A percentile compares a stretch with the other conserved stretches of the same genome.
Conservation (phyloP, 2,888 invertebrate genomes). For the Chrysolina americana region DNA sequence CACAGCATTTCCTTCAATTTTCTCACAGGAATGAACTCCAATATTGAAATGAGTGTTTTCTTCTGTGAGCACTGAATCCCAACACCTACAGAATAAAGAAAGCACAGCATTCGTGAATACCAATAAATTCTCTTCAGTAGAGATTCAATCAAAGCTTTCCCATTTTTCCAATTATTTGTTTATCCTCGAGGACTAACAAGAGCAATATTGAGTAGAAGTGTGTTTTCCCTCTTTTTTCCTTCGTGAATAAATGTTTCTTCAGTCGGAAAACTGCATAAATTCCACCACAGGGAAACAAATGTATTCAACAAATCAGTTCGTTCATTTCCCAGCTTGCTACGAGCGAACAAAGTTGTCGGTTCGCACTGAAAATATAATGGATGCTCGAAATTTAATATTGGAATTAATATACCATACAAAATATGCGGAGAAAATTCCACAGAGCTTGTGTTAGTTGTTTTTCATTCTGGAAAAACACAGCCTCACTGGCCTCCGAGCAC, state of each 20-base stretch:
- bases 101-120: slow-evolving; percentile 41
- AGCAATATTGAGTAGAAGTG: slow-evolving; percentile 43
- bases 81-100: slow-evolving; percentile 37
- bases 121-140: slow-evolving; percentile 42
- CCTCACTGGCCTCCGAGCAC: too few species aligned
- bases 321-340: slow-evolving; percentile 35
- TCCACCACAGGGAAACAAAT: slow-evolving; percentile 47
- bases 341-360: slow-evolving; percentile 28
- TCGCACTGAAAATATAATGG: not conserved
- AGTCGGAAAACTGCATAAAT: slow-evolving; percentile 50
- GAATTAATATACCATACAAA: not conserved
- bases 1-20: not conserved
- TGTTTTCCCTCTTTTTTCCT: slow-evolving; percentile 39
- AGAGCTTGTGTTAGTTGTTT: too few species aligned
- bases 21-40: slow-evolving; percentile 12
- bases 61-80: slow-evolving; percentile 37
- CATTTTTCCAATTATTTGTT: slow-evolving; percentile 44
- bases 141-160: slow-evolving; percentile 40
- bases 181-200: slow-evolving; percentile 41
- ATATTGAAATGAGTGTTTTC: slow-evolving; percentile 37
- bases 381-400: slow-evolving; percentile 5
- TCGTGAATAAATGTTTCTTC: slow-evolving; percentile 43
- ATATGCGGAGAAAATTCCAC: not conserved
- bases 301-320: slow-evolving; percentile 47
- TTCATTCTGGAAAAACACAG: too few species aligned